A percentile compares a stretch with the other conserved stretches of the same genome.
phyloP scores from a whole-genome alignment of 2,888 invertebrate genomes.

The Panopea generosa region DNA sequence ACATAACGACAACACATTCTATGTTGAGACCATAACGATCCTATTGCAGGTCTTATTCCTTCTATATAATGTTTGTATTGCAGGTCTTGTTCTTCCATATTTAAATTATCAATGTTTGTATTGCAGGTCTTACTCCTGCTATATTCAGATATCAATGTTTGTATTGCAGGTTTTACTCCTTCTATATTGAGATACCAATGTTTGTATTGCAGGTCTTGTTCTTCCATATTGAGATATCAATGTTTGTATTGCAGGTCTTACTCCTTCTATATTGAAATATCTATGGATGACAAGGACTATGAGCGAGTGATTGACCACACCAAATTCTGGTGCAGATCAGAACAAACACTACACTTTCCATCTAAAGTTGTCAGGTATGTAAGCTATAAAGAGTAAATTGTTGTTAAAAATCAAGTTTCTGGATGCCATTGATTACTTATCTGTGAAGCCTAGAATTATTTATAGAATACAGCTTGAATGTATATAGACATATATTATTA shows the following conservation, averaged over 20 bases:
- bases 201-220: no score
- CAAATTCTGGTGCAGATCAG: constrained; percentile 96
- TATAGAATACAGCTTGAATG: no score
- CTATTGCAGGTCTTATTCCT: constrained; percentile 93
- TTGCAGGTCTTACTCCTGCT: no score
- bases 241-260: constrained; percentile 91
- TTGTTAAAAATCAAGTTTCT: no score
- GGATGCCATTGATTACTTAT: no score
- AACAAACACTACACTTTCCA: constrained; percentile 97
- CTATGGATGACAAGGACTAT: constrained; percentile 98
- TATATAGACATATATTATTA: no score
- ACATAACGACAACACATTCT: no score
- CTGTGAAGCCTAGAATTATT: no score
- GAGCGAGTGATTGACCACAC: constrained; percentile 96
- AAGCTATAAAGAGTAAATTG: no score
- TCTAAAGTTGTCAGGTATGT: constrained; percentile 92
- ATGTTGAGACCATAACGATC: no score
- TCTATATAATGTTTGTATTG: constrained; percentile 87
- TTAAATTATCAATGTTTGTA: constrained; percentile 98
- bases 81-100: constrained; percentile 95
- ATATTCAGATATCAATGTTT: neutral
- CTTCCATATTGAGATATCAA: no score
- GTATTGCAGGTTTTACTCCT: constrained; percentile 93
- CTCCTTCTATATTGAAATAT: constrained; percentile 97
- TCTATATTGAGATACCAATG: constrained; percentile 97